Percentiles rank a stretch among this genome's conserved stretches.
Evolutionary conservation across 2,888 invertebrate species (phyloP).

Genomic region (Cynaeus angustus): DNA sequence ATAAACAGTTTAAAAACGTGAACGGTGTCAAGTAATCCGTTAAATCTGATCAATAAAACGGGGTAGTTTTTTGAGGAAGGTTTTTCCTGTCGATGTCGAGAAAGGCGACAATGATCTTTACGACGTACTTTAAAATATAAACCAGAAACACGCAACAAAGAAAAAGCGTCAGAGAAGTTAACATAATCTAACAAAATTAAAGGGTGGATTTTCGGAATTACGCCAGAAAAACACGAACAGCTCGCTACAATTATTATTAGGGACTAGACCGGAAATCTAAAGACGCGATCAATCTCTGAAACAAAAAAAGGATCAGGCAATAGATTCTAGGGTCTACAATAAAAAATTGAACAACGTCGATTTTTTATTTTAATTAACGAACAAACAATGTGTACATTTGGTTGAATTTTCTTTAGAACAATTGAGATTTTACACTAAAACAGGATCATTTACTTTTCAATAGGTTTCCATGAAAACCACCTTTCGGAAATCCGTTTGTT

Average conservation of each 20-base stretch:
- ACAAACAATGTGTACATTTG: not conserved
- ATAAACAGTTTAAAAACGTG: too few species aligned
- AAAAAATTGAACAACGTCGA: constrained; percentile 10
- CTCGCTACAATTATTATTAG: constrained; percentile 16
- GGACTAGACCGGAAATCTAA: constrained; percentile 15
- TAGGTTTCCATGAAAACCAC: constrained; percentile 15
- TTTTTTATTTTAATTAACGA: constrained; percentile 20
- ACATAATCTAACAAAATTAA: constrained; percentile 24
- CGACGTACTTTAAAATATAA: constrained; percentile 13
- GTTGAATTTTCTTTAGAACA: too few species aligned
- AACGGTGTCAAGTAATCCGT: too few species aligned
- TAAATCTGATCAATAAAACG: too few species aligned
- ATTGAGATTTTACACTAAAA: constrained; percentile 16
- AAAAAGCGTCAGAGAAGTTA: constrained; percentile 19
- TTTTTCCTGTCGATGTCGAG: too few species aligned
- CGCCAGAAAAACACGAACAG: constrained; percentile 6
- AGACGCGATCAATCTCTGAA: constrained; percentile 19
- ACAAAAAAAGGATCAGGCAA: constrained; percentile 11
- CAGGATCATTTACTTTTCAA: constrained; percentile 14
- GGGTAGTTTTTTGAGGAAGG: too few species aligned
- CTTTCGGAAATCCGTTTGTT: constrained; percentile 28
- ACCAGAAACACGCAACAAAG: constrained; percentile 6
- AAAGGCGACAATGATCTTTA: not conserved
- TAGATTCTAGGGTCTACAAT: constrained; percentile 6
- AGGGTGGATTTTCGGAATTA: constrained; percentile 15